Conservation (phyloP, 2,888 invertebrate species). For the Chorisops tibialis region DNA sequence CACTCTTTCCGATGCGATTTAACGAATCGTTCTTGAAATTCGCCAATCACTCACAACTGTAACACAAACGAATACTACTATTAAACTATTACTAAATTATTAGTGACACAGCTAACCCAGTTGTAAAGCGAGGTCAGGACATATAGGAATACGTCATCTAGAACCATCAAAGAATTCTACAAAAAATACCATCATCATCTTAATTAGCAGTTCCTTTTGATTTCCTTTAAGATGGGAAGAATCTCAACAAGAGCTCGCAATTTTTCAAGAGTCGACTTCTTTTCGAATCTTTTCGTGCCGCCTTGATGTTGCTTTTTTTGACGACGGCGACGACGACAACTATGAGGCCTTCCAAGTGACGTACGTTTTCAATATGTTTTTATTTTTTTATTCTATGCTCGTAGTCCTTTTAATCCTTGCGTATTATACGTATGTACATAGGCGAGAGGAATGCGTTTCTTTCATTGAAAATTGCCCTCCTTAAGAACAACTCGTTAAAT, state of each 20-base stretch:
- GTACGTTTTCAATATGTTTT: background rate
- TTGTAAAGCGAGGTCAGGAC: constrained; percentile 20
- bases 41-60: no score
- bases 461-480: constrained; percentile 2
- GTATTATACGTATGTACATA: no score
- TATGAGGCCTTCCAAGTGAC: background rate
- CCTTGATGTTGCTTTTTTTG: background rate
- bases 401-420: background rate
- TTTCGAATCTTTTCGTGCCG: background rate
- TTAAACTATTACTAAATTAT: no score
- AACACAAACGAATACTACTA: no score
- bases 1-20: no score
- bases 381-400: background rate
- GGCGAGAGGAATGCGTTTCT: constrained; percentile 1
- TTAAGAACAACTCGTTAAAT: background rate
- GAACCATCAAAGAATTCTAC: background rate
- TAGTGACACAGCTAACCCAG: background rate
- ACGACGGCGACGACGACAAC: background rate
- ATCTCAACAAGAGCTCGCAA: background rate
- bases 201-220: constrained; percentile 22
- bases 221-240: background rate
- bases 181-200: constrained; percentile 7
- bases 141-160: background rate
- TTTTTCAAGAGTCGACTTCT: background rate
- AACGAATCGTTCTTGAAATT: no score